A percentile compares a stretch with the other conserved stretches of the same genome.
phyloP scores from a whole-genome alignment of 1,140 invertebrate genomes.

The Neotoxoptera formosana region DNA sequence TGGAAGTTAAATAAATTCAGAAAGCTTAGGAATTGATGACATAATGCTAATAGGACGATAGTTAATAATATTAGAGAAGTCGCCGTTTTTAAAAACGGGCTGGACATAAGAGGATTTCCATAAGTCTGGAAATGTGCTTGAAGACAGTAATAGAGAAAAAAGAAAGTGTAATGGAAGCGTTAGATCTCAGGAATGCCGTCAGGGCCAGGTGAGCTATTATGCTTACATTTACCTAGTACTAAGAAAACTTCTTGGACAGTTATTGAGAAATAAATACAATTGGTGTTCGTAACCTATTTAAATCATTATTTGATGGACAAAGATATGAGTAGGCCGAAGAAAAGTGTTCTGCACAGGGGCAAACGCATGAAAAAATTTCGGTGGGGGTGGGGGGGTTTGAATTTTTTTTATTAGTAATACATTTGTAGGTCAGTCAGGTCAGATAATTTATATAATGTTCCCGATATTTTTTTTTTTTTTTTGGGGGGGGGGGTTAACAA shows the following conservation, averaged over 20 bases:
- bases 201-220: neutral
- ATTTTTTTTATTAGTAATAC: no score
- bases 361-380: no score
- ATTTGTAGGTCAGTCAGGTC: no score
- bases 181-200: neutral
- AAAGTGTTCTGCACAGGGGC: constrained; percentile 7
- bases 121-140: neutral
- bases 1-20: neutral
- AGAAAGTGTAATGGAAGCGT: neutral
- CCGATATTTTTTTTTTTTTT: no score
- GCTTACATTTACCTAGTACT: neutral
- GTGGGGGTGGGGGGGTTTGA: no score
- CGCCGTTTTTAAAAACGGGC: neutral
- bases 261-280: neutral
- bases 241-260: neutral
- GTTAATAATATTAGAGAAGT: neutral
- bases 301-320: neutral
- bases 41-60: neutral
- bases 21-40: constrained; percentile 33
- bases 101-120: neutral
- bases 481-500: no score
- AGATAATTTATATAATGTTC: no score
- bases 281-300: neutral
- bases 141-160: neutral
- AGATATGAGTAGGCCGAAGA: neutral